Conservation (phyloP, 2,888 invertebrate species). For the Morpho achilles region DNA sequence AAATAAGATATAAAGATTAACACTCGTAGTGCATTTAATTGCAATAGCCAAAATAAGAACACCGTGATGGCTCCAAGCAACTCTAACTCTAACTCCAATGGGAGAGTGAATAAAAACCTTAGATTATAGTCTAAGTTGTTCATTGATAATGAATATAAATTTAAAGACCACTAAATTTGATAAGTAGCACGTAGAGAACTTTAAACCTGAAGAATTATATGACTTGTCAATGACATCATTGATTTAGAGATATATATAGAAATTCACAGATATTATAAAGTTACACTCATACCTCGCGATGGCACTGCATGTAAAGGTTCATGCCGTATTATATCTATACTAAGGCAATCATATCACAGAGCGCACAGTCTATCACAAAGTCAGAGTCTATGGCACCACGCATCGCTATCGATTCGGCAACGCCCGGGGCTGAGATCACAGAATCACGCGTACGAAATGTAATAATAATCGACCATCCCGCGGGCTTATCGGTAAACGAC, state of each 20-base stretch:
- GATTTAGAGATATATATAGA: background rate
- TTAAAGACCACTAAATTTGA: too few relatives aligned
- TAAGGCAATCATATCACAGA: slow-evolving; percentile 77
- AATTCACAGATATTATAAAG: slow-evolving; percentile 3
- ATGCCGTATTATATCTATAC: slow-evolving; percentile 63
- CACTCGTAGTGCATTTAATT: too few relatives aligned
- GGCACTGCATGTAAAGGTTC: slow-evolving; percentile 77
- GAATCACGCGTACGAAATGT: slow-evolving; percentile 68
- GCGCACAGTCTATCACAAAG: slow-evolving; percentile 57
- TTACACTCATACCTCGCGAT: slow-evolving; percentile 70
- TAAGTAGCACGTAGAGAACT: too few relatives aligned
- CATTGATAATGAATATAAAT: too few relatives aligned
- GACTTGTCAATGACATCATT: too few relatives aligned
- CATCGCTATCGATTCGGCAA: slow-evolving; percentile 65
- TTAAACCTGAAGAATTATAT: too few relatives aligned
- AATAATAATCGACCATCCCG: slow-evolving; percentile 78
- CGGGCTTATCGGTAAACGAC: slow-evolving; percentile 78
- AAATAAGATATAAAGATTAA: too few relatives aligned
- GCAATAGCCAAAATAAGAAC: too few relatives aligned
- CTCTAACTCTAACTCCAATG: too few relatives aligned
- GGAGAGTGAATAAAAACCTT: too few relatives aligned
- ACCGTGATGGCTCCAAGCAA: too few relatives aligned
- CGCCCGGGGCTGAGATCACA: slow-evolving; percentile 67
- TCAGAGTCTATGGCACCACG: slow-evolving; percentile 36
- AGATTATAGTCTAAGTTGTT: too few relatives aligned